Percentiles rank a stretch among this genome's conserved stretches.
These are phyloP conservation scores for Pongo abelii DNA, from an alignment of 2,113 vertebrate species.

Conservation along the genomic window DNA sequence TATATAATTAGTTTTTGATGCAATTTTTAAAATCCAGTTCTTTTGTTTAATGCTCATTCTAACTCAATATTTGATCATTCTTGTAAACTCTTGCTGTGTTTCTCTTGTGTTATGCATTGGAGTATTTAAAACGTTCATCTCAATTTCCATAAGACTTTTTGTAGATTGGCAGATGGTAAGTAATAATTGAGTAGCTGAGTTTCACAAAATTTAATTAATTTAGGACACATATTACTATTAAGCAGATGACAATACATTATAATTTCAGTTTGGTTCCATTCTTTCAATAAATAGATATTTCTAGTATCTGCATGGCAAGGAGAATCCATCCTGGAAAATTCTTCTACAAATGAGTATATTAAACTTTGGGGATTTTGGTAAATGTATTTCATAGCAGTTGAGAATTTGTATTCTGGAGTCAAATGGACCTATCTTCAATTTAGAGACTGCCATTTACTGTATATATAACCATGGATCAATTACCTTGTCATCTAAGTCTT, in stretches of 20 bases:
- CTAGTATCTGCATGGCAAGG: neutral
- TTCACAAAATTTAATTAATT: slow-evolving; percentile 28
- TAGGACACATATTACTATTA: slow-evolving; percentile 2
- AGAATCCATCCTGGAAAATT: neutral
- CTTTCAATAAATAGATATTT: neutral
- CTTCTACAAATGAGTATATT: neutral
- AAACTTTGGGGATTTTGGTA: neutral
- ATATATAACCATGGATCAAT: neutral
- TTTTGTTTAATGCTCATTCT: slow-evolving; percentile 8
- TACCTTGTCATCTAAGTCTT: neutral
- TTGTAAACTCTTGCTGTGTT: neutral
- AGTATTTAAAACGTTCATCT: slow-evolving; percentile 17
- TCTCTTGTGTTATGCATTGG: neutral
- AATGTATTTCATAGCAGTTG: neutral
- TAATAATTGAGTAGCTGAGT: slow-evolving; percentile 13
- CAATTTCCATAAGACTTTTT: neutral
- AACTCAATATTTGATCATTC: neutral
- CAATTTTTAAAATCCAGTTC: neutral
- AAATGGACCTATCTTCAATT: neutral
- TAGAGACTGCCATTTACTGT: neutral
- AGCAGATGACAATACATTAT: neutral
- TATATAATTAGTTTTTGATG: neutral
- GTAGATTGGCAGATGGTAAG: neutral
- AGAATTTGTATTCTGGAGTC: neutral
- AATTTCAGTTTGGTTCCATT: neutral